phyloP scores from a whole-genome alignment of 1,140 invertebrate genomes.

The Heterodera schachtii region DNA sequence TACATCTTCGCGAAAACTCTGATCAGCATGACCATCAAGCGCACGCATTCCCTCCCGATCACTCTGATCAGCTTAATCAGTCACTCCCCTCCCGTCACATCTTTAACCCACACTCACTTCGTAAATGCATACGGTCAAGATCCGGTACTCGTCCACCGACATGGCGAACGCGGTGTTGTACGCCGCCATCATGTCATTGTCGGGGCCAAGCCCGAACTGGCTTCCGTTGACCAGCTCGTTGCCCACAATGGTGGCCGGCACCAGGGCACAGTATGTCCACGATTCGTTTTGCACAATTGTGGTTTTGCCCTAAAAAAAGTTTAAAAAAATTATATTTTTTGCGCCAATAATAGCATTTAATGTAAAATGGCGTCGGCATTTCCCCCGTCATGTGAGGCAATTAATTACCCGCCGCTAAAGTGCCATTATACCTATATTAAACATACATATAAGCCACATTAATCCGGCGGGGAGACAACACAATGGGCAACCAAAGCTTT shows the following conservation, averaged over 20 bases:
- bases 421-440: no score
- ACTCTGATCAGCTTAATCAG: no score
- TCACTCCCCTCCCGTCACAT: no score
- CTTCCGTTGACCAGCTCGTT: constrained; percentile 39
- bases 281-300: constrained; percentile 34
- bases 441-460: neutral
- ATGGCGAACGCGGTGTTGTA: constrained; percentile 37
- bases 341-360: neutral
- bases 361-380: neutral
- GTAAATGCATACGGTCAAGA: constrained; percentile 43
- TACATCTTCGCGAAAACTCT: neutral
- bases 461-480: neutral
- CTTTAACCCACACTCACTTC: constrained; percentile 30
- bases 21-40: no score
- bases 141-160: constrained; percentile 31
- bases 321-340: constrained; percentile 7
- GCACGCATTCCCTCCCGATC: no score
- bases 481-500: neutral
- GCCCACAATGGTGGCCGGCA: constrained; percentile 34
- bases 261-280: constrained; percentile 39
- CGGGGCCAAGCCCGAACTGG: constrained; percentile 43
- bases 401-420: no score
- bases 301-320: constrained; percentile 30
- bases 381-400: neutral
- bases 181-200: constrained; percentile 26